Percentiles rank a stretch among this genome's conserved stretches.
Evolutionary conservation across 2,113 vertebrate genomes (phyloP).

Genomic region (Ciconia maguari): DNA sequence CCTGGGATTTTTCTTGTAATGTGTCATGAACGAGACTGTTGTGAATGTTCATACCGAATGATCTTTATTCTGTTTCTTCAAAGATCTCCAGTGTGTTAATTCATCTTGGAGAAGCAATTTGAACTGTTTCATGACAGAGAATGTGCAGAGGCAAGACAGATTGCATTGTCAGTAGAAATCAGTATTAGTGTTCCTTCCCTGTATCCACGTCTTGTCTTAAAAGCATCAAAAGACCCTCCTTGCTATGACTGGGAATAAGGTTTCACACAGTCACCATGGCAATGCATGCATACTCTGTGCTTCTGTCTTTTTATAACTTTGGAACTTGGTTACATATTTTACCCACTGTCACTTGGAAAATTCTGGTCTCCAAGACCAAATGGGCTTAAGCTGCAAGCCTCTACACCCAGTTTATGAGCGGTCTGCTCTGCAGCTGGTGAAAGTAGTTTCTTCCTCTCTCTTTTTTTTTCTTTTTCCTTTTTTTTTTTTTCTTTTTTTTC

Average conservation of each 20-base stretch:
- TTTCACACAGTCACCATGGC: background rate
- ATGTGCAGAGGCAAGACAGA: background rate
- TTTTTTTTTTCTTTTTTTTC: background rate
- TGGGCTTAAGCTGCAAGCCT: background rate
- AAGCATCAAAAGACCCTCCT: background rate
- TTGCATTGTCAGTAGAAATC: background rate
- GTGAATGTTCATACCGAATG: background rate
- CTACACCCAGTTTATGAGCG: background rate
- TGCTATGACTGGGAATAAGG: background rate
- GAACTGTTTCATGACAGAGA: background rate
- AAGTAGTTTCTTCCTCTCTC: background rate
- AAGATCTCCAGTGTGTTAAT: background rate
- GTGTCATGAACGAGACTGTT: background rate
- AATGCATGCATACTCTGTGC: background rate
- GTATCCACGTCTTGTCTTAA: background rate
- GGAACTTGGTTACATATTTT: background rate
- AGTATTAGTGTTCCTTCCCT: background rate
- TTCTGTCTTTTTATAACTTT: conserved; percentile 13
- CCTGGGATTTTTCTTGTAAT: background rate
- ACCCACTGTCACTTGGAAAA: background rate
- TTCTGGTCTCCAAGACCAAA: background rate
- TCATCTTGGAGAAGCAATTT: background rate
- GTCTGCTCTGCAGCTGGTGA: background rate
- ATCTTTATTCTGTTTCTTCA: background rate
- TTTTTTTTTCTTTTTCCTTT: too few relatives aligned